Evolutionary conservation across 2,888 invertebrate species (phyloP).

Genomic region (Ennomos fuscantarius): DNA sequence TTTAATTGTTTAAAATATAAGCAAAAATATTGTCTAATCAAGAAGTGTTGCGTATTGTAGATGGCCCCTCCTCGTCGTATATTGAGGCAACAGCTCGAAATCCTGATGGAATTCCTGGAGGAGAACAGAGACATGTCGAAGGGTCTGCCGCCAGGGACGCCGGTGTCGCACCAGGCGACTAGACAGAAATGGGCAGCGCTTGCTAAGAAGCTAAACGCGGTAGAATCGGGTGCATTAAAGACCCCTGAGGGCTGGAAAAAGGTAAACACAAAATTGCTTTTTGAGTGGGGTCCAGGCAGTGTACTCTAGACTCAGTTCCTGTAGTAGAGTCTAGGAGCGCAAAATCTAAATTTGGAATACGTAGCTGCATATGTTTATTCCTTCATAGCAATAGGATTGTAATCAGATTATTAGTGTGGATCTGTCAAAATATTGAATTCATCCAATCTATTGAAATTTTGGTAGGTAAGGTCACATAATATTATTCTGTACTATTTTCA

Average conservation of each 20-base stretch:
- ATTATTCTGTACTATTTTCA: too few species aligned
- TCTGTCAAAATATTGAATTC: too few species aligned
- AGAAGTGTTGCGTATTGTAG: constrained; percentile 38
- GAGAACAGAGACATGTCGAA: constrained; percentile 67
- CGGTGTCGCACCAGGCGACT: constrained; percentile 59
- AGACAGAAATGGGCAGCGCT: constrained; percentile 68
- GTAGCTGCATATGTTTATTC: too few species aligned
- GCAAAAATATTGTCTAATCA: constrained; percentile 1
- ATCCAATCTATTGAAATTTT: too few species aligned
- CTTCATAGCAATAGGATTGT: too few species aligned
- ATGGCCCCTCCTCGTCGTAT: constrained; percentile 78
- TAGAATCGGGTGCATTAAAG: constrained; percentile 64
- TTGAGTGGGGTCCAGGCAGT: too few species aligned
- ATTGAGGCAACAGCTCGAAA: constrained; percentile 65
- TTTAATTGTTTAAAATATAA: too few species aligned
- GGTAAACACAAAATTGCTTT: constrained; percentile 45
- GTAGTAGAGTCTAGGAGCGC: too few species aligned
- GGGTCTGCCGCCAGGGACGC: constrained; percentile 60
- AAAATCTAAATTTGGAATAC: not conserved
- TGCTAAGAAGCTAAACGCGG: constrained; percentile 68
- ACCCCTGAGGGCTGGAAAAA: constrained; percentile 75
- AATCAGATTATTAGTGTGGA: too few species aligned
- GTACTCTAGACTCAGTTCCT: too few species aligned
- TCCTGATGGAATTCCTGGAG: constrained; percentile 70
- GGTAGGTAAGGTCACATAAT: too few species aligned